Conservation (phyloP, 2,888 invertebrate species). For the Sesia bembeciformis region DNA sequence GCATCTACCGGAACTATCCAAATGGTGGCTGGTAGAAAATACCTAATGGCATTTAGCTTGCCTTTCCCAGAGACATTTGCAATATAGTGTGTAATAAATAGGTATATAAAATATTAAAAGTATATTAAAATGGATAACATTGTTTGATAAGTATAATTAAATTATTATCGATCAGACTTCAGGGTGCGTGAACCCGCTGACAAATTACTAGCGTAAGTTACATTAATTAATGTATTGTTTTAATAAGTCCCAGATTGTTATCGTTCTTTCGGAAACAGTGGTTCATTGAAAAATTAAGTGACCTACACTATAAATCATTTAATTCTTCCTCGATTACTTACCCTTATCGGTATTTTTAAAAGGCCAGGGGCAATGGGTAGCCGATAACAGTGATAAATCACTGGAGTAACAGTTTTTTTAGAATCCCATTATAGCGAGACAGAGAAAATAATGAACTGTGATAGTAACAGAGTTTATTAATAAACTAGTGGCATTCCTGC, state of each 20-base stretch:
- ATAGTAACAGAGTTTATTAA: neutral
- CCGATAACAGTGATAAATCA: slow-evolving; percentile 52
- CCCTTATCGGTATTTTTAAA: slow-evolving; percentile 50
- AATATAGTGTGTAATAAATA: no score
- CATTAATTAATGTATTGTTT: slow-evolving; percentile 7
- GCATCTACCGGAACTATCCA: no score
- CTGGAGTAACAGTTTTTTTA: slow-evolving; percentile 23
- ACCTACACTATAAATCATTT: slow-evolving; percentile 31
- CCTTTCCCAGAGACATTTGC: no score
- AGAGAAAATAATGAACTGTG: neutral
- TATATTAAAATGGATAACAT: no score
- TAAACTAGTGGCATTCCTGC: no score
- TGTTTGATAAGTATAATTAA: no score
- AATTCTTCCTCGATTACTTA: slow-evolving; percentile 40
- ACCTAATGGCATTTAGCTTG: no score
- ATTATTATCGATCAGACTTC: no score
- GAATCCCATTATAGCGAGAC: neutral
- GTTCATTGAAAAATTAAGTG: slow-evolving; percentile 36
- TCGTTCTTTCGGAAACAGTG: slow-evolving; percentile 20
- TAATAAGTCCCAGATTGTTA: slow-evolving; percentile 6
- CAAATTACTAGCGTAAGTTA: no score
- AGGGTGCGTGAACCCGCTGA: no score
- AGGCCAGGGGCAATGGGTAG: slow-evolving; percentile 31
- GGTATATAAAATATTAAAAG: no score
- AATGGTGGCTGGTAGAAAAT: no score